Evolutionary conservation across 2,113 vertebrate genomes (phyloP), one percentile per base, ranked within the genome.

Genomic region (Podarcis muralis): DNA sequence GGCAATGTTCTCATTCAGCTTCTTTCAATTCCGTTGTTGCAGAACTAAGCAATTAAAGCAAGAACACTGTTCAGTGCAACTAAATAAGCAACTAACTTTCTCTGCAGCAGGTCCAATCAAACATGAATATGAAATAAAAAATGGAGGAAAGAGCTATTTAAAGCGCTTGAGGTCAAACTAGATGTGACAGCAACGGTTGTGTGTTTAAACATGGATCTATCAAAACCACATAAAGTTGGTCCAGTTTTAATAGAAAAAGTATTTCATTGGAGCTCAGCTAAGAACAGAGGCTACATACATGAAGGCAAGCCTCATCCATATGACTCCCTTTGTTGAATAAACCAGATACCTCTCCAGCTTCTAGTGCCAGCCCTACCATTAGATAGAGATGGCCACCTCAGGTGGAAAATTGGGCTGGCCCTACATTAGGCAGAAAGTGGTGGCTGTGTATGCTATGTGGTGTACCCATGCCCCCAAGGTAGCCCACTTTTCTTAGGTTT

Each of bases 11-110:
- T 89, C 1, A 30, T 85, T 89, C 80, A 81, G 32, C 20, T 68
- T 79, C 16, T 77, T n/a, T 86, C 85, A 66, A 69, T 32, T 9
- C 79, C 4, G 84, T 84, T 87, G 12, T 30, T 81, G 68, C 82
- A 92, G 11, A 32, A 80, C 0, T 86, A 5, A n/a, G 25, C 88
- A 91, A 92, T 65, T 86, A 79, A 90, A 92, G 59, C 71, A 53
- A 2, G 23, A 91, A 89, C 81, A 22, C 0, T 77, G 0, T 86
- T 87, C 88, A 76, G 83, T 89, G 1, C 0, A 91, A 2, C 48
- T 32, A 32, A 65, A 48, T 78, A 48, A 48, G 43, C 57, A 43
- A 15, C 35, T 12, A n/a, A 43, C 12, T 11, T 40, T 25, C 43
- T 87, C 43, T 6, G 2, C 75, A 35, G 13, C 13, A 59, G 6